Conservation (phyloP, 2,888 invertebrate species). For the Spilarctia lutea region DNA sequence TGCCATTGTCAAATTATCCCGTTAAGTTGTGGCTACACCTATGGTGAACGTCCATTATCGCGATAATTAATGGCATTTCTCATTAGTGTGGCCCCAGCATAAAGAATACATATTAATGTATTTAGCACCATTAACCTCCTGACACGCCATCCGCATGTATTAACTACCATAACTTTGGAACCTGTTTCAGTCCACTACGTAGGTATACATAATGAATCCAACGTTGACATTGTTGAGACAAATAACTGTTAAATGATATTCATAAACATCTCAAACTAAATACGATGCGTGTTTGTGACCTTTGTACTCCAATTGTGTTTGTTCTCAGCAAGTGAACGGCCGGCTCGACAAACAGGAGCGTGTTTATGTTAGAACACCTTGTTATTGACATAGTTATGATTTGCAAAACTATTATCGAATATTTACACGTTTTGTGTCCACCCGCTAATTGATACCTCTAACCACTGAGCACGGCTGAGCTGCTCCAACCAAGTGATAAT, state of each 20-base stretch:
- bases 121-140: slow-evolving; percentile 5
- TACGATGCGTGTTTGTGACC: background rate
- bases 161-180: slow-evolving; percentile 1
- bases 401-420: slow-evolving; percentile 8
- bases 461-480: background rate
- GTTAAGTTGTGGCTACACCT: too few species aligned
- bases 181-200: background rate
- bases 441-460: slow-evolving; percentile 9
- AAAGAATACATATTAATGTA: slow-evolving; percentile 9
- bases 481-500: slow-evolving; percentile 1
- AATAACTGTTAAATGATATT: background rate
- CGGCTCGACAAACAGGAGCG: background rate
- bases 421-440: slow-evolving; percentile 11
- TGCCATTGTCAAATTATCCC: too few species aligned
- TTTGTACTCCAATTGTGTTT: background rate
- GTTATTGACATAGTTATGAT: slow-evolving; percentile 9
- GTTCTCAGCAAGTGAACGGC: background rate
- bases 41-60: too few species aligned
- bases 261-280: background rate
- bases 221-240: background rate
- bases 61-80: too few species aligned
- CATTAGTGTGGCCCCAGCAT: too few species aligned
- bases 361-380: background rate
- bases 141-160: slow-evolving; percentile 1
- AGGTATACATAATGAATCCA: background rate